phyloP scores from a whole-genome alignment of 2,888 invertebrate genomes.

The Eucriotettix oculatus region DNA sequence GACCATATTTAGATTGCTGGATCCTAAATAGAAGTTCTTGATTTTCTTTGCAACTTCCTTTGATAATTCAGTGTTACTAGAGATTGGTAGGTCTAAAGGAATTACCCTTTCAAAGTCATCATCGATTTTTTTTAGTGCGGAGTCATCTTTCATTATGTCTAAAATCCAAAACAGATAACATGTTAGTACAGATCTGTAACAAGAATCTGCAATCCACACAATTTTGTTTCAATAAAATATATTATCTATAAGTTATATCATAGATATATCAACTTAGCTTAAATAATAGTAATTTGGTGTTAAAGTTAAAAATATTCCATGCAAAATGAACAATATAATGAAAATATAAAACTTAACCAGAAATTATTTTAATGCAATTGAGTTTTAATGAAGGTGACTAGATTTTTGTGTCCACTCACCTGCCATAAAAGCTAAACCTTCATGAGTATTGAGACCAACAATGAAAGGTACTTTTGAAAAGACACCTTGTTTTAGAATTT shows the following conservation, averaged over 20 bases:
- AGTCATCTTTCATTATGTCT: not conserved
- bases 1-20: not conserved
- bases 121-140: not conserved
- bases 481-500: constrained; percentile 28
- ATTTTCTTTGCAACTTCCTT: not conserved
- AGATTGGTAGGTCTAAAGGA: not conserved
- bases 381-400: not conserved
- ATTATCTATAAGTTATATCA: no score
- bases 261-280: no score
- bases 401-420: not conserved
- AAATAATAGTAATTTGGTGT: no score
- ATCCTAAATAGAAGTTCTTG: not conserved
- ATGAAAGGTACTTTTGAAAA: constrained; percentile 31
- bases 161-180: not conserved
- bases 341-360: no score
- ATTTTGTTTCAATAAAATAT: no score
- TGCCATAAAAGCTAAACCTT: constrained; percentile 18
- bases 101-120: not conserved
- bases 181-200: no score
- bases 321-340: no score
- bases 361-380: not conserved
- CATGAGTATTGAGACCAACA: constrained; percentile 29
- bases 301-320: no score
- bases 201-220: no score
- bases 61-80: not conserved